Percentiles rank a stretch among this genome's conserved stretches.
These are phyloP conservation scores for Drosophila falleni DNA, from an alignment of 2,888 invertebrate species.

Conservation along the genomic window DNA sequence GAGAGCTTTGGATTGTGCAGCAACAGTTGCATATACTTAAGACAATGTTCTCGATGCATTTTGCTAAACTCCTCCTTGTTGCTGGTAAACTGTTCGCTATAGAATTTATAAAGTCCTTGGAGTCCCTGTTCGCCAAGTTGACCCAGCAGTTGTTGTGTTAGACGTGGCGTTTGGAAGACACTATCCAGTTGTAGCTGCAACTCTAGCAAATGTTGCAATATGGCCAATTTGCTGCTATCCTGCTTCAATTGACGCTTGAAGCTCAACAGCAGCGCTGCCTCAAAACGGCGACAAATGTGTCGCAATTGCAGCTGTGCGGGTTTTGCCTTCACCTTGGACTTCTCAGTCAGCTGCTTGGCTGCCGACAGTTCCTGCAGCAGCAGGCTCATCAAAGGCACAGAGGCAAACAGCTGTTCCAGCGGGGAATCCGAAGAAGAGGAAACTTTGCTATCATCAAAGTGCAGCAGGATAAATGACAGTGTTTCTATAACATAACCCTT, in stretches of 20 bases:
- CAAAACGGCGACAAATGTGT: conserved; percentile 36
- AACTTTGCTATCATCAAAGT: conserved; percentile 2
- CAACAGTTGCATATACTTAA: conserved; percentile 55
- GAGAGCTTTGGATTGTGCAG: conserved; percentile 13
- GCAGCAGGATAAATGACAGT: conserved; percentile 25
- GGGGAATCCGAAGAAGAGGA: not conserved
- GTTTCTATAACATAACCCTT: conserved; percentile 45
- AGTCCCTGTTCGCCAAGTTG: conserved; percentile 12
- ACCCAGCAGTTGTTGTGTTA: conserved; percentile 30
- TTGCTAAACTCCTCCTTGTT: conserved; percentile 13
- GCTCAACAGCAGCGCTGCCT: conserved; percentile 32
- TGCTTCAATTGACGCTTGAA: conserved; percentile 30
- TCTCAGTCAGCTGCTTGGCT: conserved; percentile 13
- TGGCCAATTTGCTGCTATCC: conserved; percentile 31
- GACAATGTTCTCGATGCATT: conserved; percentile 37
- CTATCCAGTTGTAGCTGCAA: conserved; percentile 32
- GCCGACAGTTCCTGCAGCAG: conserved; percentile 40
- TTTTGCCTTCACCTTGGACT: not conserved
- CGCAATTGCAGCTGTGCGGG: conserved; percentile 27
- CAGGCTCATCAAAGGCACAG: conserved; percentile 14
- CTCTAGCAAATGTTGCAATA: conserved; percentile 32
- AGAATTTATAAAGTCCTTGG: conserved; percentile 38
- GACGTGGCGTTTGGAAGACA: conserved; percentile 27
- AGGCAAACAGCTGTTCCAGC: conserved; percentile 33
- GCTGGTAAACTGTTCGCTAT: conserved; percentile 8